Percentiles rank a stretch among this genome's conserved stretches.
These are phyloP conservation scores for Ploceus nigricollis DNA, from an alignment of 2,113 vertebrate species.

Conservation along the genomic window DNA sequence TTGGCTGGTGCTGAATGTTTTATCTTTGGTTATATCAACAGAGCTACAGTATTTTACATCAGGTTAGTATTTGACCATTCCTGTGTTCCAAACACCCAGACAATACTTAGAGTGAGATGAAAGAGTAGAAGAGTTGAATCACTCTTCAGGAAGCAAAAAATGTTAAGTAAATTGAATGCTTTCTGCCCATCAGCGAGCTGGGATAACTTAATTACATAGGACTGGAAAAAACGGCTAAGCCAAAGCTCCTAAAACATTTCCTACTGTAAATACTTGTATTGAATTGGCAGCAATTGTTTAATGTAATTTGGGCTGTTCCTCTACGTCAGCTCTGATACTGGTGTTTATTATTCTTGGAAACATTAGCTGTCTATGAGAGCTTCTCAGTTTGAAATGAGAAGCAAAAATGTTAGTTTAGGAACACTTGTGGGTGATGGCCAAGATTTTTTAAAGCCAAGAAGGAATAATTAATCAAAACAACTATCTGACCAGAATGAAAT, in stretches of 20 bases:
- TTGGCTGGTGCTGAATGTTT: background rate
- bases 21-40: background rate
- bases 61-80: background rate
- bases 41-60: background rate
- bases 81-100: background rate
- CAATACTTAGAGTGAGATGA: background rate
- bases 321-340: background rate
- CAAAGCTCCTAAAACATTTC: background rate
- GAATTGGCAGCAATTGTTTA: slow-evolving; percentile 11
- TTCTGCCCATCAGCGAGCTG: background rate
- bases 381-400: slow-evolving; percentile 1
- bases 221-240: background rate
- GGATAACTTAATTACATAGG: background rate
- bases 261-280: background rate
- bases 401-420: background rate
- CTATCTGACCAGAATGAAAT: background rate
- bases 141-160: background rate
- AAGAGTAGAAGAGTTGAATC: background rate
- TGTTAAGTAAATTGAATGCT: background rate
- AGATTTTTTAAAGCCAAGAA: background rate
- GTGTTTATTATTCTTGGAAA: slow-evolving; percentile 6
- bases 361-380: background rate
- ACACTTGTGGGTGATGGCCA: background rate
- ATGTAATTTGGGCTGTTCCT: background rate
- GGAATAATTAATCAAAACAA: background rate